Base-by-base conservation (phyloP, 2,797 vertebrate species). In the Argyrosomus regius region DNA sequence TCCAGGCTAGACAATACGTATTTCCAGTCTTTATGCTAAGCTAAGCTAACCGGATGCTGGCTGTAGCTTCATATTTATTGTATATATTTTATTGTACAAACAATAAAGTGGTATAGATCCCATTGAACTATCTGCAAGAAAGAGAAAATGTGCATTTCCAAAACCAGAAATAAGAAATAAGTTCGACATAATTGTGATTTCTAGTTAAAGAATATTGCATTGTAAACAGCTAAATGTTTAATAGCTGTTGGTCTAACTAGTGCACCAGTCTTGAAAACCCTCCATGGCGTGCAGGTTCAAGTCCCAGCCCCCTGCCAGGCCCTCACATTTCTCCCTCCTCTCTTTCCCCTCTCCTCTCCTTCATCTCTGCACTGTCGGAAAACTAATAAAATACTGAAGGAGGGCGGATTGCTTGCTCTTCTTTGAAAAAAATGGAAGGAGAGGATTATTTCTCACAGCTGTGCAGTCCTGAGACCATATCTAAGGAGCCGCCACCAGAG, bases 401-500 rank as follows among this genome's bases (percentile, higher is more conserved):
- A 89, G 84, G 81, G 81, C 1, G 64, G 82, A 88, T 79, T 81
- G 85, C 84, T 90, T 41, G 2, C 75, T 78, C 78, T 70, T 81
- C 83, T 80, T 86, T 87, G 41, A 78, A 80, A 79, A 77, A 87
- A 83, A 72, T 12, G 46, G 80, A 75, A 80, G 75, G 58, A 79
- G 70, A 70, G 83, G 72, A 89, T 90, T 91, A 88, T 22, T 86
- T 82, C 78, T 87, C 89, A 89, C 91, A 94, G 91, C 93, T 94
- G 93, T 88, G 89, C 81, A 28, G 83, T 90, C 68, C 77, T 75
- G 68, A 77, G 80, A 60, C 59, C 84, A 74, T 90, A 92, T 93
- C 93, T 90, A 87, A 92, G 89, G 75, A 91, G 88, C 89, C 90
- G 84, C 92, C 78, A 39, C 58, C 69, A 35, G 59, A 88, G 87